These are phyloP conservation scores for Drosophila paracracens DNA, from an alignment of 2,888 invertebrate genomes.

Conservation along the genomic window DNA sequence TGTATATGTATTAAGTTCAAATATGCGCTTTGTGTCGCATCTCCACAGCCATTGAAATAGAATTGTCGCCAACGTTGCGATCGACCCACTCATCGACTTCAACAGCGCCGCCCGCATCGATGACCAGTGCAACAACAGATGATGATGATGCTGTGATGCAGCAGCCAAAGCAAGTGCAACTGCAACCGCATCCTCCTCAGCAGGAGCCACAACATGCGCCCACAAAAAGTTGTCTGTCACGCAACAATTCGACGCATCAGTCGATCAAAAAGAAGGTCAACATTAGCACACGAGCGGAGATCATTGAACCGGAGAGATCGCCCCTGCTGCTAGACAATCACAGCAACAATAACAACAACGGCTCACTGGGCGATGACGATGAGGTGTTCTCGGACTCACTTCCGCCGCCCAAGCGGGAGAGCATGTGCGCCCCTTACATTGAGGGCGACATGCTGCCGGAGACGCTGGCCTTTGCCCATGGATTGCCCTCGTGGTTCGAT, in stretches of 20 bases:
- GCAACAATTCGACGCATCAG: constrained; percentile 83
- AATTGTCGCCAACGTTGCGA: constrained; percentile 22
- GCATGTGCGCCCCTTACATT: constrained; percentile 86
- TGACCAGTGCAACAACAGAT: constrained; percentile 62
- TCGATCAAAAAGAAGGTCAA: constrained; percentile 85
- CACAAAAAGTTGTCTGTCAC: constrained; percentile 83
- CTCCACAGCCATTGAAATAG: constrained; percentile 40
- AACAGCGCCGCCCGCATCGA: constrained; percentile 71
- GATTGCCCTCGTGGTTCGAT: constrained; percentile 85
- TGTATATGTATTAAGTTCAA: constrained; percentile 22
- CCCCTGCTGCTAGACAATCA: constrained; percentile 59
- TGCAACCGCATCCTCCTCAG: constrained; percentile 1
- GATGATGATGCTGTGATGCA: constrained; percentile 32
- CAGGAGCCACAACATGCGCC: constrained; percentile 53
- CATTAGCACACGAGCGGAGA: constrained; percentile 84
- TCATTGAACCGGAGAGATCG: constrained; percentile 80
- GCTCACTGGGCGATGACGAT: constrained; percentile 86
- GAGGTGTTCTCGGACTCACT: constrained; percentile 87
- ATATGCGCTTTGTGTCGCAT: constrained; percentile 27
- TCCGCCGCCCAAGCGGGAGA: constrained; percentile 85
- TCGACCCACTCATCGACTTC: constrained; percentile 70
- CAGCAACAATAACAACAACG: constrained; percentile 59
- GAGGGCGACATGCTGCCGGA: constrained; percentile 75
- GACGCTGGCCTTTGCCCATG: constrained; percentile 76
- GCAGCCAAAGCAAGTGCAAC: constrained; percentile 1